A percentile compares a stretch with the other conserved stretches of the same genome.
These are phyloP conservation scores for Eupithecia tripunctaria DNA, from an alignment of 2,888 invertebrate species.

Conservation along the genomic window DNA sequence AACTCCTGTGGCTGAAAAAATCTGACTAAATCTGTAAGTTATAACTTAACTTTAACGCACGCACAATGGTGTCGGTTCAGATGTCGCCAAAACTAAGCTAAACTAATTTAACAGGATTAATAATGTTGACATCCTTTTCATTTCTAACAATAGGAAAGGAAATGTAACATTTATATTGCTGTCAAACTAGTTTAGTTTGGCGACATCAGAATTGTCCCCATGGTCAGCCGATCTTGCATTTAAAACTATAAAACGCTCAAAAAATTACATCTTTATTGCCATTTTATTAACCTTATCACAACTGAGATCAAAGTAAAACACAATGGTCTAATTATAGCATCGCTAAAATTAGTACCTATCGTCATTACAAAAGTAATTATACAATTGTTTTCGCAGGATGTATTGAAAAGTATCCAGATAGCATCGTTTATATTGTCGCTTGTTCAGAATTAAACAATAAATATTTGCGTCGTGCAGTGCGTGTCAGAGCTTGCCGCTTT, in stretches of 20 bases:
- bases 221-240: neutral
- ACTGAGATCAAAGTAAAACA: constrained; percentile 7
- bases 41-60: neutral
- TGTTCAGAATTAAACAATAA: constrained; percentile 41
- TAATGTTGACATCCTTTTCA: no score
- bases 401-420: constrained; percentile 45
- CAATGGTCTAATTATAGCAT: neutral
- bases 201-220: no score
- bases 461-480: constrained; percentile 38
- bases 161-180: no score
- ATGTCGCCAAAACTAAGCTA: no score
- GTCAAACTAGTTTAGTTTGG: no score
- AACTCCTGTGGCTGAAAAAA: neutral
- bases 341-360: constrained; percentile 31
- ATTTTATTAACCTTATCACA: neutral
- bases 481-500: constrained; percentile 22
- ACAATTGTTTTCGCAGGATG: constrained; percentile 51
- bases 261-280: neutral
- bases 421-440: constrained; percentile 35
- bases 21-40: neutral
- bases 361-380: constrained; percentile 24
- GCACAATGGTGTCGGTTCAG: no score
- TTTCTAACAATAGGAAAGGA: no score
- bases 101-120: no score
- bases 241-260: neutral